A percentile compares a stretch with the other conserved stretches of the same genome.
phyloP scores from a whole-genome alignment of 2,113 vertebrate species.

The Laticauda colubrina region DNA sequence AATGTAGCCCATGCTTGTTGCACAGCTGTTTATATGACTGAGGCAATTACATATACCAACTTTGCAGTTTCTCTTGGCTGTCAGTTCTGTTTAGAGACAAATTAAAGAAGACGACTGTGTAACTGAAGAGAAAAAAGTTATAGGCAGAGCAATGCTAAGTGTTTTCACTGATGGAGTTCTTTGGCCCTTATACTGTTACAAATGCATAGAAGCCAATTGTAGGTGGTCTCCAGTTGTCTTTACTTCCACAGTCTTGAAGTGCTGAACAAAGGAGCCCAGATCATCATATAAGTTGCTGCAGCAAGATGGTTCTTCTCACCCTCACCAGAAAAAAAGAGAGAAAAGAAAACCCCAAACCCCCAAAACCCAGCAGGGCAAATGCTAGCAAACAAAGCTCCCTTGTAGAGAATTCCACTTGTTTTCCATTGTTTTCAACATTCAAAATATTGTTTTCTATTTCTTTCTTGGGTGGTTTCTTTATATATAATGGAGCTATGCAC shows the following conservation, averaged over 20 bases:
- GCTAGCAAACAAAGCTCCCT: background rate
- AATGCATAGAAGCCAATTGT: background rate
- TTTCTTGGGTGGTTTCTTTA: background rate
- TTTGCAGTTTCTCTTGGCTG: background rate
- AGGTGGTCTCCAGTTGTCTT: background rate
- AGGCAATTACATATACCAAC: background rate
- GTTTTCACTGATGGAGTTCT: background rate
- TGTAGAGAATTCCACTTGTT: background rate
- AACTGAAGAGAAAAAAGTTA: background rate
- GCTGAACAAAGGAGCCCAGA: background rate
- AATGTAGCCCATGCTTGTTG: background rate
- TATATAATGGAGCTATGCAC: background rate
- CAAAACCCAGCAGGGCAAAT: background rate
- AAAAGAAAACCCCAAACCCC: background rate
- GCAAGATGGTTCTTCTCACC: background rate
- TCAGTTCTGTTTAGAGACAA: background rate
- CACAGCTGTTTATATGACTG: background rate
- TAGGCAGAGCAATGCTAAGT: background rate
- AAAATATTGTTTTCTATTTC: background rate
- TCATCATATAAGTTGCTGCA: background rate
- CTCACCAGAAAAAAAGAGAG: background rate
- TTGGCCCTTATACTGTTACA: background rate
- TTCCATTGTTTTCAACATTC: background rate
- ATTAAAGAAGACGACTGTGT: background rate
- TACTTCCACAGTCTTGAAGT: background rate